Percentiles rank a stretch among this genome's conserved stretches.
Evolutionary conservation across 2,113 vertebrate genomes (phyloP).

Genomic region (Labrus mixtus): DNA sequence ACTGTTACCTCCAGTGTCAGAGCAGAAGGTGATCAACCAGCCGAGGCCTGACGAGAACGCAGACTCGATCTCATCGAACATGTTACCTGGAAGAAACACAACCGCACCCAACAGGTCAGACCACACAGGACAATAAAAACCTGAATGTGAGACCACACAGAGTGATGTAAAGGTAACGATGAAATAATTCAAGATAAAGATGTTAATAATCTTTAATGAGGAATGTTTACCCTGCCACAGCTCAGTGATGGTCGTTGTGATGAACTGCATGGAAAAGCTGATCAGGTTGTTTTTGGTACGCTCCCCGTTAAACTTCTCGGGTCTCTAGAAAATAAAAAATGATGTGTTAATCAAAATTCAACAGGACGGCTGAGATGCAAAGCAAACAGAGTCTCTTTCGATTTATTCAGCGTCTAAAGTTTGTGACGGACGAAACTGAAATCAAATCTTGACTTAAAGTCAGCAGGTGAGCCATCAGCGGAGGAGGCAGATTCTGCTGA

Average conservation of each 20-base stretch:
- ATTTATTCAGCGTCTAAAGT: no score
- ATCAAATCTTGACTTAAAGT: not conserved
- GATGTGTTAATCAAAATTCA: not conserved
- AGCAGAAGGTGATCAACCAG: constrained; percentile 96
- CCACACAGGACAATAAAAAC: not conserved
- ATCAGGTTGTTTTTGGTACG: constrained; percentile 89
- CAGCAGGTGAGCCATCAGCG: not conserved
- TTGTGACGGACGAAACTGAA: no score
- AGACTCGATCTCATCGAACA: constrained; percentile 89
- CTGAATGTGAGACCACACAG: not conserved
- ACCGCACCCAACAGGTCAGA: not conserved
- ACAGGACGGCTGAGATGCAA: no score
- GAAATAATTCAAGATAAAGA: not conserved
- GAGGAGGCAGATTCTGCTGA: not conserved
- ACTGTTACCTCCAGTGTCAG: constrained; percentile 92
- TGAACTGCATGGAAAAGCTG: constrained; percentile 92
- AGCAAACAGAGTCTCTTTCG: no score
- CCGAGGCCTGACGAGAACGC: constrained; percentile 89
- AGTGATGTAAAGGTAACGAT: no score
- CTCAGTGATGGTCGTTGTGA: constrained; percentile 89
- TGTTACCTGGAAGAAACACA: constrained; percentile 85
- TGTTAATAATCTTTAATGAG: not conserved
- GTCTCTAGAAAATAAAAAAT: constrained; percentile 85
- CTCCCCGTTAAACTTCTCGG: constrained; percentile 92
- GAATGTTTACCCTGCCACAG: constrained; percentile 90